Evolutionary conservation across 2,888 invertebrate species (phyloP).

Genomic region (Drosophila merina): DNA sequence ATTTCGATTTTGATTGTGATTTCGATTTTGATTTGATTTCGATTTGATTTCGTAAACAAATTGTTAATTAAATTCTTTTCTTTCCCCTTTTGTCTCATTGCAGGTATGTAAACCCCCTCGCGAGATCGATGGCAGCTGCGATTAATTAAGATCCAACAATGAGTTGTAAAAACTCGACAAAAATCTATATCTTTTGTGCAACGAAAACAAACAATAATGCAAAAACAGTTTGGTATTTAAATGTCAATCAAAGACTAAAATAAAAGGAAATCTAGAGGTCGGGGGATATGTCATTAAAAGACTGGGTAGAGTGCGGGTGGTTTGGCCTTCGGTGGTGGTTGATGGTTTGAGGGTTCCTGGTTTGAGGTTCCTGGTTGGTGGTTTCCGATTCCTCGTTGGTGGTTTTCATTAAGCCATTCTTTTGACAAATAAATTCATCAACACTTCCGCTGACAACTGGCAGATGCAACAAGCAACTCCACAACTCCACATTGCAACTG

Average conservation of each 20-base stretch:
- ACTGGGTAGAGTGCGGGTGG: conserved; percentile 29
- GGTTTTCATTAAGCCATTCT: conserved; percentile 32
- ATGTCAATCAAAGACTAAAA: conserved; percentile 41
- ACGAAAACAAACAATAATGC: conserved; percentile 13
- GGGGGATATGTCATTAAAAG: background rate
- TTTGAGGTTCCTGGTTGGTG: background rate
- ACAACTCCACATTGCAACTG: conserved; percentile 22
- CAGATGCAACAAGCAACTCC: conserved; percentile 36
- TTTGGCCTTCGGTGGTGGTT: background rate
- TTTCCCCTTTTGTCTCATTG: conserved; percentile 22
- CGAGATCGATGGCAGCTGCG: conserved; percentile 38
- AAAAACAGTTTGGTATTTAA: conserved; percentile 35
- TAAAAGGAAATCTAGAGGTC: conserved; percentile 2
- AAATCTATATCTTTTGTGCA: conserved; percentile 19
- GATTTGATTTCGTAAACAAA: background rate
- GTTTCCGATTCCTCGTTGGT: no score
- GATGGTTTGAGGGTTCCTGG: conserved; percentile 6
- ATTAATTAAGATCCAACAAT: conserved; percentile 38
- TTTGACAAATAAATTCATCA: conserved; percentile 81
- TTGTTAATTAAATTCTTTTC: conserved; percentile 48
- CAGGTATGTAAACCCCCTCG: conserved; percentile 40
- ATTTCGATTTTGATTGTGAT: conserved; percentile 16
- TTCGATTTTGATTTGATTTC: background rate
- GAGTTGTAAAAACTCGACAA: conserved; percentile 20
- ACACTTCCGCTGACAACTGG: conserved; percentile 79